Evolutionary conservation across 2,797 vertebrate genomes (phyloP).

Genomic region (Microctenopoma steveboyesi): DNA sequence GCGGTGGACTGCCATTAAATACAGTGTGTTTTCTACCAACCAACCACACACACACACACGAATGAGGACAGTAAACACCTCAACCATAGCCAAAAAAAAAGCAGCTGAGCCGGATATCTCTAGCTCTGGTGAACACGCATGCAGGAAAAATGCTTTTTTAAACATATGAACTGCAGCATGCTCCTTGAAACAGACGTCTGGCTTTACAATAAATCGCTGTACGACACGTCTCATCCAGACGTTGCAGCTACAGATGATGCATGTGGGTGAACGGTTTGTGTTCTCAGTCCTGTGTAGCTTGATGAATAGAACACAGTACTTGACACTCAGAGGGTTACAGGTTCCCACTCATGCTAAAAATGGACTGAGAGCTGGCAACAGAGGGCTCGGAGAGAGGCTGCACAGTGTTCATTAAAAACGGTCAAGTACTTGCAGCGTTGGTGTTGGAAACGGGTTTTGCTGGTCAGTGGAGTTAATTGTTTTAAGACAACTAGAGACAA

Average conservation of each 20-base stretch:
- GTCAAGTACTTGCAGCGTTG: slow-evolving; percentile 36
- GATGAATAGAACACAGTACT: slow-evolving; percentile 13
- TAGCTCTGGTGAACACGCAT: background rate
- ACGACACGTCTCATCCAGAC: background rate
- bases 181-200: slow-evolving; percentile 8
- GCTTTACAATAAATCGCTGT: background rate
- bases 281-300: background rate
- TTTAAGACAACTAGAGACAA: slow-evolving; percentile 5
- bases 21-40: slow-evolving; percentile 46
- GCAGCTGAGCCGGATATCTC: slow-evolving; percentile 5
- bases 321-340: slow-evolving; percentile 19
- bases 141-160: background rate
- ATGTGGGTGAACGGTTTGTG: slow-evolving; percentile 13
- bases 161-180: too few species aligned
- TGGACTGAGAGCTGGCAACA: slow-evolving; percentile 22
- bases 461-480: slow-evolving; percentile 30
- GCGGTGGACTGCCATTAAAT: slow-evolving; percentile 49
- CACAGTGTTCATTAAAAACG: slow-evolving; percentile 33
- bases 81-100: slow-evolving; percentile 21
- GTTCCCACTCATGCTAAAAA: slow-evolving; percentile 52
- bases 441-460: slow-evolving; percentile 40
- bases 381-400: slow-evolving; percentile 19
- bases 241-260: background rate
- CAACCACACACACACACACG: slow-evolving; percentile 12
- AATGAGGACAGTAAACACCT: slow-evolving; percentile 32